These are phyloP conservation scores for Cabera pusaria DNA, from an alignment of 2,888 invertebrate species.

Conservation along the genomic window DNA sequence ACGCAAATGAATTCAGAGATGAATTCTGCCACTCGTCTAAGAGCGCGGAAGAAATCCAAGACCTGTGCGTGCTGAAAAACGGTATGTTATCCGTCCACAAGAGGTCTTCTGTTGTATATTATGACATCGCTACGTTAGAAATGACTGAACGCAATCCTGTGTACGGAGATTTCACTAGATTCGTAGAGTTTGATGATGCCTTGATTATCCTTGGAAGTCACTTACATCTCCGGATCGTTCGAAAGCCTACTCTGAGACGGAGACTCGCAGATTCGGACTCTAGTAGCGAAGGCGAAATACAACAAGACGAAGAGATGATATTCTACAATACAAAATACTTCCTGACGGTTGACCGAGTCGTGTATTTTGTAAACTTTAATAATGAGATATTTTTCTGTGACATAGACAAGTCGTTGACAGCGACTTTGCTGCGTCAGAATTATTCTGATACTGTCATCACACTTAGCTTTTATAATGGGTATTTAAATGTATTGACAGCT, in stretches of 20 bases:
- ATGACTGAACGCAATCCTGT: slow-evolving; percentile 35
- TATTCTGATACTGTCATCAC: not conserved
- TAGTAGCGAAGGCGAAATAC: not conserved
- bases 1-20: slow-evolving; percentile 47
- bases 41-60: slow-evolving; percentile 47
- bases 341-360: not conserved
- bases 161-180: slow-evolving; percentile 48
- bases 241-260: slow-evolving; percentile 5
- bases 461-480: slow-evolving; percentile 3
- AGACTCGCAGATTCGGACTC: slow-evolving; percentile 1
- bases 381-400: slow-evolving; percentile 3
- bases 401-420: slow-evolving; percentile 3
- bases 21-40: slow-evolving; percentile 50
- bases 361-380: slow-evolving; percentile 6
- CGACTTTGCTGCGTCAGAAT: not conserved
- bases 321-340: slow-evolving; percentile 4
- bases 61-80: slow-evolving; percentile 46
- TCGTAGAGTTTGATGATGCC: slow-evolving; percentile 28
- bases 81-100: slow-evolving; percentile 55
- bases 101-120: slow-evolving; percentile 46
- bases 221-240: slow-evolving; percentile 12
- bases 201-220: slow-evolving; percentile 9
- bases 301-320: slow-evolving; percentile 3
- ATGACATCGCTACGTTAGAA: slow-evolving; percentile 49
- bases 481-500: not conserved